These are phyloP conservation scores for Mormyrops attenuatus DNA, from an alignment of 2,797 vertebrate species.

Conservation along the genomic window DNA sequence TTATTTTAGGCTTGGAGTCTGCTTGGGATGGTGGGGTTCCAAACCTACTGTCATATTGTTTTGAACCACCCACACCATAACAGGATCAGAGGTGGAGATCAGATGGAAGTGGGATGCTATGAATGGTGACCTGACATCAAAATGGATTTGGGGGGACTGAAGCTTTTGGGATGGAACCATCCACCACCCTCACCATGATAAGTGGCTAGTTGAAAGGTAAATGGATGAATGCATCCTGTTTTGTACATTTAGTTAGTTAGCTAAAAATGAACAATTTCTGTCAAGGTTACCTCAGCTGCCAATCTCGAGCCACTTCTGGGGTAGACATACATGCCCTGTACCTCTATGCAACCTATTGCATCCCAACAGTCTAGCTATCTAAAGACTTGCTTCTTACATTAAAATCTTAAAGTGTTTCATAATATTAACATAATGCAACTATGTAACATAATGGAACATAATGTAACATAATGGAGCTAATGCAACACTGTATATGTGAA, in stretches of 20 bases:
- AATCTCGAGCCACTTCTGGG: neutral
- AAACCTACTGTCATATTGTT: neutral
- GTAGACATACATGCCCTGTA: neutral
- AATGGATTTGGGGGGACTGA: neutral
- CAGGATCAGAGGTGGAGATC: neutral
- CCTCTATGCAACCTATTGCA: neutral
- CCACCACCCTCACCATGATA: neutral
- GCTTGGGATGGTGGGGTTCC: neutral
- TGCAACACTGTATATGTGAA: neutral
- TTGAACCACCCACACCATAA: neutral
- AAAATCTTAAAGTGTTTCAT: neutral
- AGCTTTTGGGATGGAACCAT: neutral
- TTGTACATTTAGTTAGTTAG: neutral
- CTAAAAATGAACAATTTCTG: neutral
- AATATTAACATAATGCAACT: neutral
- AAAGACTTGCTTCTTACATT: neutral
- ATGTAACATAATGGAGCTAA: too few relatives aligned
- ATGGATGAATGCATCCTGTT: neutral
- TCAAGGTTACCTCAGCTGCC: neutral
- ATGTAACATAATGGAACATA: too few relatives aligned
- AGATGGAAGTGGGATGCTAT: neutral
- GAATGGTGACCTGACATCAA: conserved; percentile 9
- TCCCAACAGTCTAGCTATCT: neutral
- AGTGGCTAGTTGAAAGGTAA: neutral
- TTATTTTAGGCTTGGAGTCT: neutral